phyloP scores from a whole-genome alignment of 2,797 vertebrate genomes.

The Xiphorhynchus erythropygius region DNA sequence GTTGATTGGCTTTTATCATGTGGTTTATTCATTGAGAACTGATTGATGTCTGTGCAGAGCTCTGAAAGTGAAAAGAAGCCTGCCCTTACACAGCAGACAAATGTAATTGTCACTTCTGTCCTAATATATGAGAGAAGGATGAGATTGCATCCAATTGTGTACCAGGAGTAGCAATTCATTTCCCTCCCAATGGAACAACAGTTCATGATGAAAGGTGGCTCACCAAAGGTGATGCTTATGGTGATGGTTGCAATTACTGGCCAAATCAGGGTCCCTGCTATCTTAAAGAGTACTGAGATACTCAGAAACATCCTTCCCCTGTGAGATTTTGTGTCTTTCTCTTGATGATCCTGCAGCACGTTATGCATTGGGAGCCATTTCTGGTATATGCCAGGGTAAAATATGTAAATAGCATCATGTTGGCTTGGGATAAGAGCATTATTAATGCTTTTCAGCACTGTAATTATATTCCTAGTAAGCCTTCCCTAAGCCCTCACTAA shows the following conservation, averaged over 20 bases:
- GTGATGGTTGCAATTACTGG: conserved; percentile 12
- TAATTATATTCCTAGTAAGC: conserved; percentile 68
- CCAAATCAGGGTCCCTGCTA: conserved; percentile 3
- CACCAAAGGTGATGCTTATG: background rate
- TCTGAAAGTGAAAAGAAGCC: background rate
- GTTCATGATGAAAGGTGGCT: background rate
- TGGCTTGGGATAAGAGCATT: conserved; percentile 51
- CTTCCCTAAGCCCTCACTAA: conserved; percentile 65
- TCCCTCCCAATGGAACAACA: background rate
- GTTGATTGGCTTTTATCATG: background rate
- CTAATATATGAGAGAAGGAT: conserved; percentile 1
- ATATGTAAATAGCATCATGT: conserved; percentile 62
- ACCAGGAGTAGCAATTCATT: background rate
- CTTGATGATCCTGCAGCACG: conserved; percentile 8
- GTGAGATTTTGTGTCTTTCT: conserved; percentile 23
- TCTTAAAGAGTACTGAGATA: background rate
- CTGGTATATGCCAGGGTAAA: conserved; percentile 53
- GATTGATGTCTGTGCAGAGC: background rate
- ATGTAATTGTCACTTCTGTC: background rate
- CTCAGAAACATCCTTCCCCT: background rate
- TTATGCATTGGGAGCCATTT: conserved; percentile 25
- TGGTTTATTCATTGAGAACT: background rate
- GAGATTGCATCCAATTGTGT: conserved; percentile 1
- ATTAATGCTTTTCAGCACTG: conserved; percentile 66
- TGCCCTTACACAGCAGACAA: background rate